Evolutionary conservation across 1,140 invertebrate species (phyloP).

Genomic region (Ips typographus): DNA sequence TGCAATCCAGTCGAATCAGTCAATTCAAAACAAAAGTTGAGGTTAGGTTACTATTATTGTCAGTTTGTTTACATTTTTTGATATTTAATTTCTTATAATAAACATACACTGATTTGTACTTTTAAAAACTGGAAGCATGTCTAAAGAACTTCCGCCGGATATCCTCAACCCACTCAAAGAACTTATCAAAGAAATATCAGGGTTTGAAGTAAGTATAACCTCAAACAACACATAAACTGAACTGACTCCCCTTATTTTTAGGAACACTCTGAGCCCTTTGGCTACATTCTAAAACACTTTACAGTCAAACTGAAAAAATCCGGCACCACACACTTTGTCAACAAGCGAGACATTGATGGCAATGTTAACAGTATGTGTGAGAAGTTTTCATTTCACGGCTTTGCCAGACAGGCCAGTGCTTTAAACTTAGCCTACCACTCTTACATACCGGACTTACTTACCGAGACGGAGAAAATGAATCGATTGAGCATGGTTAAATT

Average conservation of each 20-base stretch:
- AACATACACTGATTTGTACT: no score
- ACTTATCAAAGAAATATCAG: constrained; percentile 38
- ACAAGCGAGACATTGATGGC: constrained; percentile 45
- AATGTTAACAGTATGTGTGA: constrained; percentile 44
- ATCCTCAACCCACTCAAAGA: constrained; percentile 30
- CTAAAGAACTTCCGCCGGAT: constrained; percentile 27
- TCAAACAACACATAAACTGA: constrained; percentile 7
- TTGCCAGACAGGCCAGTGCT: constrained; percentile 41
- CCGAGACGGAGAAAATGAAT: constrained; percentile 33
- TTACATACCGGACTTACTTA: constrained; percentile 37
- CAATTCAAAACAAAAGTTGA: no score
- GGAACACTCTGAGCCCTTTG: constrained; percentile 40
- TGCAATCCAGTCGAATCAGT: no score
- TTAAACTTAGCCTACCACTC: constrained; percentile 41
- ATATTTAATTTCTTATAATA: no score
- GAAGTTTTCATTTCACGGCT: constrained; percentile 48
- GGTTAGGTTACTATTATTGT: no score
- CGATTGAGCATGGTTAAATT: constrained; percentile 45
- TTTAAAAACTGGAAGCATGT: constrained; percentile 18
- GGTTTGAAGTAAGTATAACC: constrained; percentile 41
- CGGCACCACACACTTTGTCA: constrained; percentile 44
- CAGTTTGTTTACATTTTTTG: no score
- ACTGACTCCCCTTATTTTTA: constrained; percentile 29
- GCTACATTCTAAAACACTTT: constrained; percentile 39
- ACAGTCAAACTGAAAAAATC: constrained; percentile 36